Percentiles rank a stretch among this genome's conserved stretches.
Conservation (phyloP, 1,140 invertebrate species). For the fruit fly (Drosophila melanogaster) region Release_6_plus_ISO1_MT NT_033777.3:16893501-16894000, state of each 20-base stretch:
- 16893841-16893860: neutral
- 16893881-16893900: constrained; percentile 55
- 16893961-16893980: constrained; percentile 24
- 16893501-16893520: constrained; percentile 6
- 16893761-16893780: constrained; percentile 32
- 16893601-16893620: constrained; percentile 53
- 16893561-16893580: constrained; percentile 26
- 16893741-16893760: constrained; percentile 46
- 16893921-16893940: constrained; percentile 45
- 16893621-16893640: constrained; percentile 28
- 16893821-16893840: neutral
- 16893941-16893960: neutral
- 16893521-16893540: constrained; percentile 65
- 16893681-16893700: constrained; percentile 14
- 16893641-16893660: constrained; percentile 24
- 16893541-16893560: constrained; percentile 30
- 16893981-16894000: constrained; percentile 65
- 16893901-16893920: constrained; percentile 59
- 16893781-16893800: constrained; percentile 6
- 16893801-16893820: constrained; percentile 14
- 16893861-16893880: constrained; percentile 22
- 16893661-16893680: constrained; percentile 30
- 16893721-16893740: constrained; percentile 39
- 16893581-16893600: constrained; percentile 38
- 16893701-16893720: constrained; percentile 12